Base-by-base conservation (phyloP, 2,113 vertebrate genomes). In the Nycticebus coucang region DNA sequence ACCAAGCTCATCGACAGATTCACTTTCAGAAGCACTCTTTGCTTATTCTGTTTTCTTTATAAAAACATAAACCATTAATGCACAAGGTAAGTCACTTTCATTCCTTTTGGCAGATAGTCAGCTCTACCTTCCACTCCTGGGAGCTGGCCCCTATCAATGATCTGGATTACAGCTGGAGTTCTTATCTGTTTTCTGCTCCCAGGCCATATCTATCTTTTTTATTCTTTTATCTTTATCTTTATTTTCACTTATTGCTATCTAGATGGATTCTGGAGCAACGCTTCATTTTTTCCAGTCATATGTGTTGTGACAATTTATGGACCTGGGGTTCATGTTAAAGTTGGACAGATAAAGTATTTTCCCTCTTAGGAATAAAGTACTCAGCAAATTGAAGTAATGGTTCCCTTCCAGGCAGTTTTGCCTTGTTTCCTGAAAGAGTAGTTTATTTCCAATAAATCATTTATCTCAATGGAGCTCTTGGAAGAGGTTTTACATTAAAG, bases 391-490 rank as follows among this genome's bases (percentile, higher is more conserved):
- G 81, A 97, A 94, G 77, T 83, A 78, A 95, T 86, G 88, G 72
- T 64, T 89, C 91, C 60, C 71, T 95, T 97, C 93, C 93, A 86
- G 93, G 87, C 91, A 91, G 69, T 82, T 75, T 64, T 59, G 88
- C 69, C 87, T 77, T 3, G 8, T 86, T 96, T 95, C 94, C 94
- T 28, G 94, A 89, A 94, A 95, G 85, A 95, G 93, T 22, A 41
- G 59, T 68, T 94, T 74, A 57, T 96, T 94, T 96, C 96, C 91
- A 74, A 80, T 95, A 97, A 97, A 96, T 77, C 75, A 19, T 94
- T 95, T 82, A 45, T 86, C 91, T 94, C 94, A 98, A 96, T 93
- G 94, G 74, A 89, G 64, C 87, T 87, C 93, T 93, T 96, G 96
- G 97, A 97, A 97, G 91, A 87, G 89, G 66, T 59, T 93, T 81